These are phyloP conservation scores for Gonocerus acuteangulatus DNA, from an alignment of 2,888 invertebrate genomes.

Conservation along the genomic window DNA sequence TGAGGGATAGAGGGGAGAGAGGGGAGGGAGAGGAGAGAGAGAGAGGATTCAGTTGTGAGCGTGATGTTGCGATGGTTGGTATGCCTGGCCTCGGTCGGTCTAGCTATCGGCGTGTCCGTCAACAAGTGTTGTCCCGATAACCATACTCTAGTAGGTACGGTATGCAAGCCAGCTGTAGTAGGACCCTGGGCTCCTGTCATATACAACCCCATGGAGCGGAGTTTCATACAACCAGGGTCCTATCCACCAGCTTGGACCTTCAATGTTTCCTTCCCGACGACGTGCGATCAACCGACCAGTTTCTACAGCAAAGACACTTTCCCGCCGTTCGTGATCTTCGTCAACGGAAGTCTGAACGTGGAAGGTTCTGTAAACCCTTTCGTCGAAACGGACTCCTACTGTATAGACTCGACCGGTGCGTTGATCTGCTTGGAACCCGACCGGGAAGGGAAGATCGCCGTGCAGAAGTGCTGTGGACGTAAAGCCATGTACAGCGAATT, in stretches of 20 bases:
- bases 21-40: background rate
- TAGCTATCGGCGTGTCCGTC: conserved; percentile 39
- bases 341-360: conserved; percentile 58
- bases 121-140: conserved; percentile 52
- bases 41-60: background rate
- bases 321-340: conserved; percentile 50
- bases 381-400: conserved; percentile 55
- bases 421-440: conserved; percentile 51
- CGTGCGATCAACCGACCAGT: conserved; percentile 43
- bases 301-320: conserved; percentile 40
- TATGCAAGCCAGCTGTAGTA: conserved; percentile 41
- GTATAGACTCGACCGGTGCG: conserved; percentile 59
- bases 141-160: conserved; percentile 46
- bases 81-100: background rate
- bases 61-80: conserved; percentile 14
- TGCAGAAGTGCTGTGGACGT: conserved; percentile 61
- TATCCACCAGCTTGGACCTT: conserved; percentile 49
- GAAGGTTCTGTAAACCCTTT: conserved; percentile 45
- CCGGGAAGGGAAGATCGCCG: conserved; percentile 30
- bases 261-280: conserved; percentile 44
- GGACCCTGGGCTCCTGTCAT: conserved; percentile 49
- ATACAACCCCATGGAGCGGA: conserved; percentile 30
- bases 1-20: background rate
- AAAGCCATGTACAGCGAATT: conserved; percentile 55
- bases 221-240: conserved; percentile 36